phyloP scores from a whole-genome alignment of 2,797 vertebrate species.

The Sebastes ruberrimus region DNA sequence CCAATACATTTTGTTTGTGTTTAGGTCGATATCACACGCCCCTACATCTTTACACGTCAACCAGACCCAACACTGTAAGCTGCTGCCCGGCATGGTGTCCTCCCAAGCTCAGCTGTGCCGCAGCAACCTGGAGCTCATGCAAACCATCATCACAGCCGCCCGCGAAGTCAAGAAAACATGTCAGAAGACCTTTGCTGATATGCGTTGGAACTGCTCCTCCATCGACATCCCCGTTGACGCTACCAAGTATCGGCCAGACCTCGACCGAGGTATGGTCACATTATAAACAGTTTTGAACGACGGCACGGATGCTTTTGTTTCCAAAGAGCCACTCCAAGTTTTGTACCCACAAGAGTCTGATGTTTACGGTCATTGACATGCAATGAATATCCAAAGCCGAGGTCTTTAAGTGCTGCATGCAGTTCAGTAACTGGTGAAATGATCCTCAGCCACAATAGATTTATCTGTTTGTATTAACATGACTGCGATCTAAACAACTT shows the following conservation, averaged over 20 bases:
- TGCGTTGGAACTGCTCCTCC: slow-evolving; percentile 99
- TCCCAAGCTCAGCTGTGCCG: slow-evolving; percentile 97
- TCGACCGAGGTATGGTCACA: slow-evolving; percentile 91
- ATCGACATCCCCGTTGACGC: slow-evolving; percentile 87
- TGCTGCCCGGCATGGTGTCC: slow-evolving; percentile 92
- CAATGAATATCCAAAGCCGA: slow-evolving; percentile 23
- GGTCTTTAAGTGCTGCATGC: slow-evolving; percentile 37
- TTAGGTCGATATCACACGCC: slow-evolving; percentile 90
- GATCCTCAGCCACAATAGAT: slow-evolving; percentile 35
- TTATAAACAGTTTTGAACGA: background rate
- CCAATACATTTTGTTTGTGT: background rate
- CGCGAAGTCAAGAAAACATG: slow-evolving; percentile 95
- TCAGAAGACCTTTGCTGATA: slow-evolving; percentile 93
- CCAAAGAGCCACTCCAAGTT: background rate
- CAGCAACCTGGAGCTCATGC: slow-evolving; percentile 97
- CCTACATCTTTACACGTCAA: slow-evolving; percentile 88
- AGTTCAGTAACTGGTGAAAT: slow-evolving; percentile 45
- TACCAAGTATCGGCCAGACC: slow-evolving; percentile 91
- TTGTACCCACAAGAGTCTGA: slow-evolving; percentile 26
- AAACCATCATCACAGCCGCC: slow-evolving; percentile 92
- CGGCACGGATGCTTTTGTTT: background rate
- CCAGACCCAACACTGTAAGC: slow-evolving; percentile 97
- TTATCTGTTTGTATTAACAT: slow-evolving; percentile 17
- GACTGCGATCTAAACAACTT: slow-evolving; percentile 8
- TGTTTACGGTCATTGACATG: slow-evolving; percentile 43